Percentiles rank a stretch among this genome's conserved stretches.
Conservation (phyloP, 2,113 vertebrate genomes). For the Ammodramus savannarum region DNA sequence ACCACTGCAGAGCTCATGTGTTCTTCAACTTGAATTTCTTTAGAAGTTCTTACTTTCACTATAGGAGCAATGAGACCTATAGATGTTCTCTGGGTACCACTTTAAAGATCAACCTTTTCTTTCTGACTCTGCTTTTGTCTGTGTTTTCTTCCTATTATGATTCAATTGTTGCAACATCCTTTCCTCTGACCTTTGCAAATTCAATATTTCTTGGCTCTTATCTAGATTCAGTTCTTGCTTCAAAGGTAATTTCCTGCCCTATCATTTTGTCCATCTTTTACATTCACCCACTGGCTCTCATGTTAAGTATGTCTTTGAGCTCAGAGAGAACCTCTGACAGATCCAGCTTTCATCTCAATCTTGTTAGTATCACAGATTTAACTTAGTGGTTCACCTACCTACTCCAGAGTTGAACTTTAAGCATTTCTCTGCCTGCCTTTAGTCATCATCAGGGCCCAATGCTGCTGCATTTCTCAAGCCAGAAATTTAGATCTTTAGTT, state of each 20-base stretch:
- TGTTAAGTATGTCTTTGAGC: neutral
- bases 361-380: neutral
- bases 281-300: neutral
- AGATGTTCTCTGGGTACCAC: neutral
- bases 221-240: neutral
- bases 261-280: neutral
- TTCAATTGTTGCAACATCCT: neutral
- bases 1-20: neutral
- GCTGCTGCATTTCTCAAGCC: neutral
- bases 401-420: neutral
- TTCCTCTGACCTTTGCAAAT: slow-evolving; percentile 37
- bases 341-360: neutral
- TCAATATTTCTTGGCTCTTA: neutral
- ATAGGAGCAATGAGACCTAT: neutral
- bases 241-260: neutral
- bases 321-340: neutral
- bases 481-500: neutral
- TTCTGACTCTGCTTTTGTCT: neutral
- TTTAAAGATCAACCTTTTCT: neutral
- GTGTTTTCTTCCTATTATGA: neutral
- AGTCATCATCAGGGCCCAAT: neutral
- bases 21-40: neutral
- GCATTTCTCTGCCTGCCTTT: neutral
- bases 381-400: neutral
- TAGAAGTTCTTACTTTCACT: neutral